Conservation (phyloP, 2,797 vertebrate genomes). For the Alosa sapidissima region DNA sequence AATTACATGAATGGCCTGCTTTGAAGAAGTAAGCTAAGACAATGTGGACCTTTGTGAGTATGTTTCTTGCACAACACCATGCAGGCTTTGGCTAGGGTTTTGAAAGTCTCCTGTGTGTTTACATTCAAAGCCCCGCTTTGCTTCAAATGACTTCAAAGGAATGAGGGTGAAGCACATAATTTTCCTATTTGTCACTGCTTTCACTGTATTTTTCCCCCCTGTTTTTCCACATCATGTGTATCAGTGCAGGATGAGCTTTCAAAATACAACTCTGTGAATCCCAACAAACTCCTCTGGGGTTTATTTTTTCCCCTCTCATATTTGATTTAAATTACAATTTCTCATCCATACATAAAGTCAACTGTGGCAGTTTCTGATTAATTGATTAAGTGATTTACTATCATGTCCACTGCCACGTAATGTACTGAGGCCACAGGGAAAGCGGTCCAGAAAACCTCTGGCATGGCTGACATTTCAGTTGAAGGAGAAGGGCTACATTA, state of each 20-base stretch:
- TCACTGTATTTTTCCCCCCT: background rate
- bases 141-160: conserved; percentile 12
- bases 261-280: background rate
- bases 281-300: background rate
- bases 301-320: background rate
- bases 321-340: background rate
- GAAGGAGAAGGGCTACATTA: conserved; percentile 66
- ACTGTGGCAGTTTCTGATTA: conserved; percentile 58
- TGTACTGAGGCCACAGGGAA: conserved; percentile 51
- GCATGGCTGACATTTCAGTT: conserved; percentile 68
- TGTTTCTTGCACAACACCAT: background rate
- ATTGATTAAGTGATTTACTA: conserved; percentile 68
- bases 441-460: conserved; percentile 63
- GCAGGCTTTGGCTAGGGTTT: background rate
- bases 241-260: background rate
- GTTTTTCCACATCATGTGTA: background rate
- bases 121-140: background rate
- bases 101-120: background rate
- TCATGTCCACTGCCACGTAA: conserved; percentile 62
- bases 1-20: background rate
- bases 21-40: background rate
- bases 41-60: background rate
- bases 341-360: background rate
- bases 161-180: background rate
- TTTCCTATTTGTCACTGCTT: background rate